Evolutionary conservation across 2,888 invertebrate genomes (phyloP).

Genomic region (Lochmaea capreae): DNA sequence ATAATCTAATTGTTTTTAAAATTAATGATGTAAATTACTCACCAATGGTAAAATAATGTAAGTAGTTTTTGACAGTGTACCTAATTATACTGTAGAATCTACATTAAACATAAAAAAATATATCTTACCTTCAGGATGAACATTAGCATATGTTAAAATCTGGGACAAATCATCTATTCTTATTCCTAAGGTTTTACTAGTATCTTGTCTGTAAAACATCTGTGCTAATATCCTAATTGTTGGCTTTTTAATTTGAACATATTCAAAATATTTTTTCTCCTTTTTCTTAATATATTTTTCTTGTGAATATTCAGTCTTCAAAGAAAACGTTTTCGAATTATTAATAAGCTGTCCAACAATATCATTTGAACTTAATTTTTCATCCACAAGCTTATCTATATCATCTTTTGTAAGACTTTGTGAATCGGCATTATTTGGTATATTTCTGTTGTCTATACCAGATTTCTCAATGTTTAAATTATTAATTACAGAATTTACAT

Average conservation of each 20-base stretch:
- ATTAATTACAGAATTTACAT: slow-evolving; percentile 70
- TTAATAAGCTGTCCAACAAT: slow-evolving; percentile 89
- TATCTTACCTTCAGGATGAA: slow-evolving; percentile 72
- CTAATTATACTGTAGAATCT: neutral
- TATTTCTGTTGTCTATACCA: slow-evolving; percentile 86
- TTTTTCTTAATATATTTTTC: slow-evolving; percentile 97
- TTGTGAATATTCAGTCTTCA: slow-evolving; percentile 92
- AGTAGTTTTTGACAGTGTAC: neutral
- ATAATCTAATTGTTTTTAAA: neutral
- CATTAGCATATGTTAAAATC: slow-evolving; percentile 83
- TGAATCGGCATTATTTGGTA: slow-evolving; percentile 81
- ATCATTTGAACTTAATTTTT: slow-evolving; percentile 81
- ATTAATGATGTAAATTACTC: neutral
- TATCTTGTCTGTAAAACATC: slow-evolving; percentile 85
- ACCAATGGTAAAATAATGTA: too few species aligned
- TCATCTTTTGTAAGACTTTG: slow-evolving; percentile 87
- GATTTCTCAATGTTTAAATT: slow-evolving; percentile 74
- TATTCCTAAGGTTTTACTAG: slow-evolving; percentile 79
- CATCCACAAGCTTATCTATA: slow-evolving; percentile 81
- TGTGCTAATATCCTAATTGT: slow-evolving; percentile 85
- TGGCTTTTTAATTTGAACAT: slow-evolving; percentile 82
- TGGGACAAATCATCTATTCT: slow-evolving; percentile 91
- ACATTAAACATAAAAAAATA: neutral
- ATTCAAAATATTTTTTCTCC: slow-evolving; percentile 91
- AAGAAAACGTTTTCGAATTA: slow-evolving; percentile 90